phyloP scores from a whole-genome alignment of 2,888 invertebrate genomes.

The Atethmia centrago region DNA sequence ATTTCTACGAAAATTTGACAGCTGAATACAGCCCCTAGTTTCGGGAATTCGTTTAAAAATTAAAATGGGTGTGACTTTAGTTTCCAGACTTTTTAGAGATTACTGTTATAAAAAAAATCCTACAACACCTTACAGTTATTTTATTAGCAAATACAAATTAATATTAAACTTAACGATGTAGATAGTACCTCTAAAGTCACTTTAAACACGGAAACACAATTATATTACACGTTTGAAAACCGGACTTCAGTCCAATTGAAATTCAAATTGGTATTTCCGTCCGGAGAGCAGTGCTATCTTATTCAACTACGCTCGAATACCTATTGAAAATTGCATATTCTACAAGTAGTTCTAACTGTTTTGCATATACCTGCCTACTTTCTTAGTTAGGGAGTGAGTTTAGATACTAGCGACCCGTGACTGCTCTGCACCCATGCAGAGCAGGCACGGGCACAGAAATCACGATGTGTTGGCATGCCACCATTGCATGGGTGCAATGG shows the following conservation, averaged over 20 bases:
- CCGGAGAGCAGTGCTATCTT: conserved; percentile 32
- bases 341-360: conserved; percentile 19
- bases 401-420: background rate
- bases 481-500: no score
- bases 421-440: no score
- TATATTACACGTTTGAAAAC: conserved; percentile 16
- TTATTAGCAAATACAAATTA: background rate
- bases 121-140: background rate
- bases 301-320: conserved; percentile 38
- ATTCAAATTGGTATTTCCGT: conserved; percentile 54
- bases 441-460: no score
- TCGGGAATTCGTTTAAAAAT: background rate
- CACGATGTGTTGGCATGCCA: no score
- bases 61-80: no score
- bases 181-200: background rate
- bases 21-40: background rate
- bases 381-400: conserved; percentile 2
- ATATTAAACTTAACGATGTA: background rate
- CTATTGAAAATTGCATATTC: conserved; percentile 46
- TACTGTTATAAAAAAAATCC: background rate
- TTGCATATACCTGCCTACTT: conserved; percentile 6
- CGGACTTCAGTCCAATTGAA: conserved; percentile 47
- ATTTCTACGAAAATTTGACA: background rate
- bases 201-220: conserved; percentile 10
- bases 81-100: background rate